Percentiles rank a stretch among this genome's conserved stretches.
Conservation (phyloP, 1,140 invertebrate species). For the Phortica variegata region DNA sequence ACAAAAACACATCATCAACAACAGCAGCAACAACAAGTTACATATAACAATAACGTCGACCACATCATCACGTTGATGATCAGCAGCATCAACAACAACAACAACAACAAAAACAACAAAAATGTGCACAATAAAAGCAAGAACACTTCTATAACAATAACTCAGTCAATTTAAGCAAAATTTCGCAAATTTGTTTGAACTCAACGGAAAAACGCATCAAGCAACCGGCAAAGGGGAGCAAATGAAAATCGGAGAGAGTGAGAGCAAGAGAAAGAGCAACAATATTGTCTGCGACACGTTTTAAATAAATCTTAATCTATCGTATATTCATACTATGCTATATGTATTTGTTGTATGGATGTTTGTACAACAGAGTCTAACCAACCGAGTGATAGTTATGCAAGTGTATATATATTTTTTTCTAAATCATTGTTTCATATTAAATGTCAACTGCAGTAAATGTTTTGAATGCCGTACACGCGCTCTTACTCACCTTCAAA, state of each 20-base stretch:
- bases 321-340: no score
- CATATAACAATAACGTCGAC: background rate
- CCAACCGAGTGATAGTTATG: no score
- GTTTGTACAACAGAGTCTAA: no score
- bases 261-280: background rate
- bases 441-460: background rate
- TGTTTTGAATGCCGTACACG: background rate
- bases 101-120: no score
- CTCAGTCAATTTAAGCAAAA: slow-evolving; percentile 32
- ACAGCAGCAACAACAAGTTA: slow-evolving; percentile 16
- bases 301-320: no score
- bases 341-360: no score
- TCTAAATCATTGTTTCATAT: no score
- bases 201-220: slow-evolving; percentile 6
- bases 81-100: slow-evolving; percentile 28
- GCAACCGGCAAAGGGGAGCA: no score
- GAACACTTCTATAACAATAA: slow-evolving; percentile 30
- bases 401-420: background rate
- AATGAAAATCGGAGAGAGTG: background rate
- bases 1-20: no score
- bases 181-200: slow-evolving; percentile 37
- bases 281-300: slow-evolving; percentile 4
- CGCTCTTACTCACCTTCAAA: slow-evolving; percentile 69
- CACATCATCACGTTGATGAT: background rate
- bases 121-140: no score